Percentiles rank a stretch among this genome's conserved stretches.
phyloP scores from a whole-genome alignment of 2,113 vertebrate genomes.

The Ceratotherium simum region DNA sequence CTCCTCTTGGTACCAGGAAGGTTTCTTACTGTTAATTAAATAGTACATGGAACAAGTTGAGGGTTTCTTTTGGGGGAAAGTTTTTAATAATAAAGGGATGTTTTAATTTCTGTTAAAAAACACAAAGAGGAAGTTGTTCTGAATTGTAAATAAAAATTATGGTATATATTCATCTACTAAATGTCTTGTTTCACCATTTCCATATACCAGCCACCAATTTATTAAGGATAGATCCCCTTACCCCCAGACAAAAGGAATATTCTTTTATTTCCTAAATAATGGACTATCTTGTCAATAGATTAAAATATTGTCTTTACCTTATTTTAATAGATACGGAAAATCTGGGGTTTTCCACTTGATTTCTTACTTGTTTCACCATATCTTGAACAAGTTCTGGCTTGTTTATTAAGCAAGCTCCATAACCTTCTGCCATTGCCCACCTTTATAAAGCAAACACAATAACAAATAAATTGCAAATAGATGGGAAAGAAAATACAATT shows the following conservation, averaged over 20 bases:
- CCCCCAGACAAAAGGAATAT: neutral
- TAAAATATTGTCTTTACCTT: constrained; percentile 88
- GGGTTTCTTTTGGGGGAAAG: neutral
- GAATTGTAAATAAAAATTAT: constrained; percentile 53
- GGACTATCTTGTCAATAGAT: neutral
- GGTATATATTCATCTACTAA: constrained; percentile 18
- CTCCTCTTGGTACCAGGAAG: neutral
- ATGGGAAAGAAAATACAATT: constrained; percentile 56
- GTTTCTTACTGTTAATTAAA: constrained; percentile 42
- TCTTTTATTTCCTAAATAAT: constrained; percentile 53
- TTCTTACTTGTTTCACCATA: constrained; percentile 95
- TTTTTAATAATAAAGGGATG: constrained; percentile 8
- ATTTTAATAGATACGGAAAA: constrained; percentile 97
- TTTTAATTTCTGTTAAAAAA: constrained; percentile 51
- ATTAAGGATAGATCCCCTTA: neutral
- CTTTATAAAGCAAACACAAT: constrained; percentile 85
- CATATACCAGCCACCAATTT: constrained; percentile 1
- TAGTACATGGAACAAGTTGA: neutral
- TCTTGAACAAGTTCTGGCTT: constrained; percentile 95
- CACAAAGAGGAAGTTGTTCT: neutral
- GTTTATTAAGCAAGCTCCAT: constrained; percentile 97
- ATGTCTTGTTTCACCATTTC: constrained; percentile 52
- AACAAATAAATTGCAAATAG: constrained; percentile 59
- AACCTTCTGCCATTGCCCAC: constrained; percentile 97
- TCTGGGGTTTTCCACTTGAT: constrained; percentile 92